phyloP scores from a whole-genome alignment of 2,888 invertebrate species.

The Cactoblastis cactorum region DNA sequence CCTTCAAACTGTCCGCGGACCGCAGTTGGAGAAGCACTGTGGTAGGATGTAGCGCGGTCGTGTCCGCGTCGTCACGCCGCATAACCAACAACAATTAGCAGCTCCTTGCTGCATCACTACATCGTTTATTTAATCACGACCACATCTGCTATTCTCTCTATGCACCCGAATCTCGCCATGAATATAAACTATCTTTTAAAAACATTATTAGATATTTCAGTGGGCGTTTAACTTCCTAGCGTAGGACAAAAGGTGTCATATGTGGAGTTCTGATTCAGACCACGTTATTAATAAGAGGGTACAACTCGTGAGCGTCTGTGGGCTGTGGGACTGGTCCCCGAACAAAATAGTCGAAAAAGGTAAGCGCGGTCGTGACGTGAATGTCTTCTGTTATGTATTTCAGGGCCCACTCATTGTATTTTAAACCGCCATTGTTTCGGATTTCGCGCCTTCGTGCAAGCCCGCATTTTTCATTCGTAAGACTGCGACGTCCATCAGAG shows the following conservation, averaged over 20 bases:
- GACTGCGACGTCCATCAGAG: conserved; percentile 37
- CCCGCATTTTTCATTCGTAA: conserved; percentile 30
- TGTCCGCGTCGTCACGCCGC: conserved; percentile 49
- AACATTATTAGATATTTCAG: conserved; percentile 11
- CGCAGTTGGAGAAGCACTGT: no score
- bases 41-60: no score
- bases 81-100: conserved; percentile 58
- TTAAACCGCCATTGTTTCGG: conserved; percentile 74
- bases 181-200: conserved; percentile 34
- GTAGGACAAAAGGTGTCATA: conserved; percentile 20
- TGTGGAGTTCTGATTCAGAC: conserved; percentile 56
- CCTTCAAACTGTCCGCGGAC: no score
- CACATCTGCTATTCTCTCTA: conserved; percentile 47
- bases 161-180: conserved; percentile 29
- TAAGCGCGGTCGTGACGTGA: conserved; percentile 71
- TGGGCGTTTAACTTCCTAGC: conserved; percentile 16
- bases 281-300: conserved; percentile 69
- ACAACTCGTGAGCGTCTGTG: conserved; percentile 42
- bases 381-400: conserved; percentile 67
- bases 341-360: conserved; percentile 73
- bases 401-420: conserved; percentile 73
- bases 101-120: conserved; percentile 45
- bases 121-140: conserved; percentile 58
- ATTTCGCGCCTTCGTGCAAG: conserved; percentile 61
- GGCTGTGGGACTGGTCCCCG: conserved; percentile 36